Evolutionary conservation across 2,888 invertebrate genomes (phyloP), one percentile per base, ranked within the genome.

Genomic region (Empis livida): DNA sequence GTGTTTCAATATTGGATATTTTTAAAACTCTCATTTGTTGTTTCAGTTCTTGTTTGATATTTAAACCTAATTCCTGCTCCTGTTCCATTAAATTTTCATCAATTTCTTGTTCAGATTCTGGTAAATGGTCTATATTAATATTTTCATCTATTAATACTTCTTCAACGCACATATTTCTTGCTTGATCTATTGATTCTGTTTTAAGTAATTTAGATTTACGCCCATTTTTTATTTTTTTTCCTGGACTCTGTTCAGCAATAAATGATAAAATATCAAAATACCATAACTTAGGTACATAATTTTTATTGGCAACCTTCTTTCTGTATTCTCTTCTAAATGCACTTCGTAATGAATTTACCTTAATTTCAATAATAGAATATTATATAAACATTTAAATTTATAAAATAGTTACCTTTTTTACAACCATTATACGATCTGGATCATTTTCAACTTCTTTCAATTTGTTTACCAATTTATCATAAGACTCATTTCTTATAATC

Each of bases 351-450:
- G 67, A 67, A 47, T 68, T 68, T 14, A 67, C 68, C 53, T 67
- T 67, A 8, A 27, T 6, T 27, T 27, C 2, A 27, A 27, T 6
- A 27, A 8, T 27, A 27, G n/a, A 20, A 20, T 20, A 20, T 20
- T 27, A 27, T 27, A 6, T 8, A 27, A 6, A 27, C 9, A 6
- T 27, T 8, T 27, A 9, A 27, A 8, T 2, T 27, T 27, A 27
- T 20, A 27, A 27, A 27, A 27, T 27, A 27, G 2, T 27, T 37
- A 67, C 68, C 53, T 67, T 67, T 3, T 68, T 54, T n/a, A 68
- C 65, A 5, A 67, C 67, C 66, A 67, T 67, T 13, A 63, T 60
- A 20, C 68, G 60, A 51, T 68, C 67, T 9, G 67, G 64, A 55
- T 61, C 61, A 11, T 64, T 64, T 53, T 67, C 68, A 44, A 67